Conservation (phyloP, 2,797 vertebrate species). For the Anolis apletophallus region DNA sequence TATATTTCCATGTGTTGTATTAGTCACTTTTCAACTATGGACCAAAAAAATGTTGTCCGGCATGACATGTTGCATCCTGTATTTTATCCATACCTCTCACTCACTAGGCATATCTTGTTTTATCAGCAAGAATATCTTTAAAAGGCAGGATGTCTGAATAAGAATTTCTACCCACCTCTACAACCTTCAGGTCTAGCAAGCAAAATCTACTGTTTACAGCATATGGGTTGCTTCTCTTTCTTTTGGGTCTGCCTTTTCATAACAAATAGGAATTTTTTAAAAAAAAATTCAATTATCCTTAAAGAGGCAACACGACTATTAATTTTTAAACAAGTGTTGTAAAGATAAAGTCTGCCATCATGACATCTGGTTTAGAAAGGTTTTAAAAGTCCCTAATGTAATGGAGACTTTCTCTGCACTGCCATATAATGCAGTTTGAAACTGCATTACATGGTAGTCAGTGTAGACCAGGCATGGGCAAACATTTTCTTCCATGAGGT, state of each 20-base stretch:
- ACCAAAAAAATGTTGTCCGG: slow-evolving; percentile 10
- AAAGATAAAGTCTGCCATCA: neutral
- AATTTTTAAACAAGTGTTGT: neutral
- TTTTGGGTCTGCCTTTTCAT: neutral
- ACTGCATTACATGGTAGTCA: no score
- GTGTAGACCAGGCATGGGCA: no score
- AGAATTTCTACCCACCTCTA: neutral
- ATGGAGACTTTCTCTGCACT: no score
- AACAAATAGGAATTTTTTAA: neutral
- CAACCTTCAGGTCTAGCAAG: neutral
- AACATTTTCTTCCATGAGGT: no score
- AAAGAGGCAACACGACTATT: neutral
- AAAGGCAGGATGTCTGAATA: slow-evolving; percentile 24
- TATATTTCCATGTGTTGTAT: slow-evolving; percentile 7
- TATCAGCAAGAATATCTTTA: slow-evolving; percentile 25
- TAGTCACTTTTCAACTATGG: slow-evolving; percentile 19
- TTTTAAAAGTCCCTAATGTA: neutral
- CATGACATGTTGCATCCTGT: slow-evolving; percentile 29
- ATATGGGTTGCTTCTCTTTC: neutral
- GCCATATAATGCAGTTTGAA: no score
- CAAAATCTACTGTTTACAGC: neutral
- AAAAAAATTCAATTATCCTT: neutral
- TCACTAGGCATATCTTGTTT: slow-evolving; percentile 11
- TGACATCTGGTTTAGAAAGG: neutral
- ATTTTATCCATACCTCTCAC: neutral